These are phyloP conservation scores for Criorhina ranunculi DNA, from an alignment of 2,888 invertebrate genomes.

Conservation along the genomic window DNA sequence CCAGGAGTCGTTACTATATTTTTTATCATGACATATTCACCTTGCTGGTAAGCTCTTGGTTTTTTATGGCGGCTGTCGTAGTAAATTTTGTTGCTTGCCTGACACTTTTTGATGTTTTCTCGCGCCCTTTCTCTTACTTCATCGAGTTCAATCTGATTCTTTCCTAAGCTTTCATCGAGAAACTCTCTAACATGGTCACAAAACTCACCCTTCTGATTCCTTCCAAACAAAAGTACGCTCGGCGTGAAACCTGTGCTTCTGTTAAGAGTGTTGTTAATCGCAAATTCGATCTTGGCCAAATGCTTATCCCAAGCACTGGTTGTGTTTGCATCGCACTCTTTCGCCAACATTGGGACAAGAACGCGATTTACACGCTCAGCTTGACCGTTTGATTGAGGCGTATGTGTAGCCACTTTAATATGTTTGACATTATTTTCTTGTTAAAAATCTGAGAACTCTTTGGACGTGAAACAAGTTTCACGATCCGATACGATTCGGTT, in stretches of 20 bases:
- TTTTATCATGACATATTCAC: neutral
- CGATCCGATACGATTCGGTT: conserved; percentile 78
- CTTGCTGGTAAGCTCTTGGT: neutral
- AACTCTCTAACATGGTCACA: neutral
- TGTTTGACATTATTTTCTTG: neutral
- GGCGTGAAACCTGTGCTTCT: neutral
- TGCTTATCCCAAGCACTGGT: neutral
- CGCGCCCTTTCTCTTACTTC: neutral
- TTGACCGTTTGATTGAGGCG: neutral
- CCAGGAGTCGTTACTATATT: neutral
- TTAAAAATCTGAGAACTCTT: neutral
- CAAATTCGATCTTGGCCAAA: neutral
- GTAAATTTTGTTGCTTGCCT: neutral
- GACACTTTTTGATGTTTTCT: neutral
- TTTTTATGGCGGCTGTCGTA: neutral
- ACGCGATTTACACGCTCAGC: neutral
- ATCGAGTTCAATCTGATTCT: neutral
- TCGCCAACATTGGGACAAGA: too few relatives aligned
- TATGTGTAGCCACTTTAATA: neutral
- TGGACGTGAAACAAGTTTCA: neutral
- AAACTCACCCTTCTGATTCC: neutral
- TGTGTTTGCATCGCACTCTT: too few relatives aligned
- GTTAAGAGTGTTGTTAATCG: neutral
- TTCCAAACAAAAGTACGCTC: neutral
- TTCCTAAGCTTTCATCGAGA: neutral